A percentile compares a stretch with the other conserved stretches of the same genome.
Conservation (phyloP, 2,113 vertebrate species). For the Chaetorhynchus papuensis region DNA sequence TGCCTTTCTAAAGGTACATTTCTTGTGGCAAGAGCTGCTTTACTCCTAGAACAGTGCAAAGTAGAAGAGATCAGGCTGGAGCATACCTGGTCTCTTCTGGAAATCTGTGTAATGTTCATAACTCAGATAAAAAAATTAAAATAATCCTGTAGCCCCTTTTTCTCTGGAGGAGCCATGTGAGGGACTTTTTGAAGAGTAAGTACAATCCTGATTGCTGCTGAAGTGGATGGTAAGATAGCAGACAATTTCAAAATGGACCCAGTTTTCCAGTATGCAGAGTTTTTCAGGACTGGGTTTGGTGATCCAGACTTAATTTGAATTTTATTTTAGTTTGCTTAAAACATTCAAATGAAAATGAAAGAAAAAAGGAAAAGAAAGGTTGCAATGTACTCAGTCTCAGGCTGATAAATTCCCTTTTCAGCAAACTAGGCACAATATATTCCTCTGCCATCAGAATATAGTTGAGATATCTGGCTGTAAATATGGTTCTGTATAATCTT, state of each 20-base stretch:
- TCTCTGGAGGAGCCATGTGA: background rate
- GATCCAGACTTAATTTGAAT: background rate
- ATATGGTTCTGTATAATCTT: background rate
- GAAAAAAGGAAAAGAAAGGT: background rate
- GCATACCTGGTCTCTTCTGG: background rate
- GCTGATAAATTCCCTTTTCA: background rate
- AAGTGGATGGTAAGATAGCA: background rate
- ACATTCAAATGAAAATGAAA: background rate
- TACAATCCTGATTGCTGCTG: background rate
- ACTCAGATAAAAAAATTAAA: background rate
- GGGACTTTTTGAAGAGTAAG: background rate
- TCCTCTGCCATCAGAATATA: background rate
- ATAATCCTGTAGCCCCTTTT: background rate
- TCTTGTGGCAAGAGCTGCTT: background rate
- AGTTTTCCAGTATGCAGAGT: background rate
- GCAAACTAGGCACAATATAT: background rate
- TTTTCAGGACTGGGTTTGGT: background rate
- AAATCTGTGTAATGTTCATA: background rate
- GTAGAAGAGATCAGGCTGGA: background rate
- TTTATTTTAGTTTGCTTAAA: background rate
- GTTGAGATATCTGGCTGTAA: background rate
- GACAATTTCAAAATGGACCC: background rate
- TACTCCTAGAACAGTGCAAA: background rate
- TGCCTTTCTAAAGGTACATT: background rate
- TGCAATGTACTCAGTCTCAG: background rate